Conservation (phyloP, 2,888 invertebrate genomes). For the Labia minor region DNA sequence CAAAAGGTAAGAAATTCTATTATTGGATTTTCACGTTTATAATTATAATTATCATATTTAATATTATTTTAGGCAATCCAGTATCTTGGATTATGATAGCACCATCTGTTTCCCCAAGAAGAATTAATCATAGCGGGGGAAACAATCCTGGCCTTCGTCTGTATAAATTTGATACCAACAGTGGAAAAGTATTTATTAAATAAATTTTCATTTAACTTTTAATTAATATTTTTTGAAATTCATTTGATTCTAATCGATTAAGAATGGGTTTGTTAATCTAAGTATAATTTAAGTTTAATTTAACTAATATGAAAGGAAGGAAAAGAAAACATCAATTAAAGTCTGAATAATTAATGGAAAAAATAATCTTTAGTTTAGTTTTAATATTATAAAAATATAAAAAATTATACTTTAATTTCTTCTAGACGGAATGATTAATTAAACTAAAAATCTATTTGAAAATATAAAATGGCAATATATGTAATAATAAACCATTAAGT, state of each 20-base stretch:
- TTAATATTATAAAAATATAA: no score
- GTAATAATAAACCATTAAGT: no score
- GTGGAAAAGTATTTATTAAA: conserved; percentile 60
- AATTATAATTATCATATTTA: neutral
- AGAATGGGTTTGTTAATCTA: neutral
- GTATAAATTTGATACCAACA: conserved; percentile 79
- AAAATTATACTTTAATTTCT: no score
- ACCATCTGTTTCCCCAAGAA: conserved; percentile 80
- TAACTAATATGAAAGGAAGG: no score
- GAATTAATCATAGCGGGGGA: conserved; percentile 55
- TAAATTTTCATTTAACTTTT: conserved; percentile 22
- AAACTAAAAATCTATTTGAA: no score
- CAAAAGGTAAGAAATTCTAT: conserved; percentile 47
- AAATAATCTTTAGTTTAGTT: no score
- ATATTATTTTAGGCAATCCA: conserved; percentile 74
- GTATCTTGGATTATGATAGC: conserved; percentile 75
- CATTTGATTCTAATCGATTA: neutral
- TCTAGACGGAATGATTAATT: no score
- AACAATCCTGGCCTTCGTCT: conserved; percentile 82
- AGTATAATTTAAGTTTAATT: neutral
- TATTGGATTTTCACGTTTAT: neutral
- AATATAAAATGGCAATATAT: no score
- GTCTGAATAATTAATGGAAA: no score
- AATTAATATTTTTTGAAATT: conserved; percentile 21
- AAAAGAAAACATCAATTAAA: no score